phyloP scores from a whole-genome alignment of 2,888 invertebrate genomes.

The Monopis laevigella region DNA sequence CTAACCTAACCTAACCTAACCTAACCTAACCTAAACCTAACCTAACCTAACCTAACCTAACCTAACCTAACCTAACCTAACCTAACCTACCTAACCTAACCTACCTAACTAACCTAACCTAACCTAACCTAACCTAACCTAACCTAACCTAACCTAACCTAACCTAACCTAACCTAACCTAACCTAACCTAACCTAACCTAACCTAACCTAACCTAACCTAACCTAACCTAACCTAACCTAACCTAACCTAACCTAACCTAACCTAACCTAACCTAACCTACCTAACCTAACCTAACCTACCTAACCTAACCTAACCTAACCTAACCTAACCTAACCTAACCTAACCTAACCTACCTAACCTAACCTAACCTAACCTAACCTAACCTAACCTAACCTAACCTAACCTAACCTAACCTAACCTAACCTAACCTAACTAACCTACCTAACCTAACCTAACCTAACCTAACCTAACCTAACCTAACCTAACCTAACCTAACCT shows the following conservation, averaged over 20 bases:
- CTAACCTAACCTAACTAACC: conserved; percentile 13
- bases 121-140: conserved; percentile 16
- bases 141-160: conserved; percentile 16
- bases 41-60: conserved; percentile 16
- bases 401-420: conserved; percentile 7
- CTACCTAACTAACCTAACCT: conserved; percentile 16
- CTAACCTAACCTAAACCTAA: conserved; percentile 15
- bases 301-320: conserved; percentile 12
- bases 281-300: conserved; percentile 15
- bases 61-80: conserved; percentile 16
- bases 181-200: conserved; percentile 13
- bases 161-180: conserved; percentile 14
- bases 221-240: conserved; percentile 13
- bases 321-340: conserved; percentile 4
- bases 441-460: conserved; percentile 16
- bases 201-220: conserved; percentile 13
- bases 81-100: conserved; percentile 16
- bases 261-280: conserved; percentile 14
- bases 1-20: conserved; percentile 15
- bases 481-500: conserved; percentile 18
- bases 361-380: conserved; percentile 17
- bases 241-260: conserved; percentile 13
- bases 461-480: conserved; percentile 16
- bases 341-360: conserved; percentile 8
- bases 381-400: conserved; percentile 14